Evolutionary conservation across 2,888 invertebrate species (phyloP).

Genomic region (Trypoxylon attenuatum): DNA sequence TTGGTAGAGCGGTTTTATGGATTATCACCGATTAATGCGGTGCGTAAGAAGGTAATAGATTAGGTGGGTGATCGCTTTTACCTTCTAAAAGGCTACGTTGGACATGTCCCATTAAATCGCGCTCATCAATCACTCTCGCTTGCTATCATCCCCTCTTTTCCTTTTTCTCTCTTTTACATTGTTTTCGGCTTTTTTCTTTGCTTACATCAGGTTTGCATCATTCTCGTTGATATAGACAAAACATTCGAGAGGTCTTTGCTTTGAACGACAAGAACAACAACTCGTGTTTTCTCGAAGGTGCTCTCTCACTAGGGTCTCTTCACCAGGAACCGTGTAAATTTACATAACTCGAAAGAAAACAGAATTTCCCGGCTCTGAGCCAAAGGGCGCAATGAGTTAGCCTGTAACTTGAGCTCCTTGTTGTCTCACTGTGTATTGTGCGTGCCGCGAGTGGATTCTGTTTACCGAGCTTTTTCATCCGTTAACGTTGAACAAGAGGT

Average conservation of each 20-base stretch:
- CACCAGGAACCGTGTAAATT: no score
- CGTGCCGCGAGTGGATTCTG: no score
- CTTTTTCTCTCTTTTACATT: slow-evolving; percentile 5
- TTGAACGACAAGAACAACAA: neutral
- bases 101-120: slow-evolving; percentile 46
- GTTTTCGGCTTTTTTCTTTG: neutral
- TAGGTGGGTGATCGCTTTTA: slow-evolving; percentile 40
- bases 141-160: slow-evolving; percentile 47
- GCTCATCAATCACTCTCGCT: slow-evolving; percentile 49
- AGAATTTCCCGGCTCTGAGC: no score
- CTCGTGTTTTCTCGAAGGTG: neutral
- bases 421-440: no score
- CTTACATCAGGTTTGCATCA: slow-evolving; percentile 9
- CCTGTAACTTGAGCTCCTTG: no score
- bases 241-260: slow-evolving; percentile 9
- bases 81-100: slow-evolving; percentile 38
- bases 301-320: no score
- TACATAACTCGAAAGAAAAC: no score
- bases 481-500: no score
- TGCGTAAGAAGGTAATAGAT: slow-evolving; percentile 42
- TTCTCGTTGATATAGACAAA: slow-evolving; percentile 23
- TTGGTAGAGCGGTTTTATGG: slow-evolving; percentile 29
- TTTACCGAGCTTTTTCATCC: no score
- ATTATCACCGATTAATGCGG: slow-evolving; percentile 40
- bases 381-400: no score